Evolutionary conservation across 2,113 vertebrate genomes (phyloP).

Genomic region (Pangasianodon hypophthalmus): DNA sequence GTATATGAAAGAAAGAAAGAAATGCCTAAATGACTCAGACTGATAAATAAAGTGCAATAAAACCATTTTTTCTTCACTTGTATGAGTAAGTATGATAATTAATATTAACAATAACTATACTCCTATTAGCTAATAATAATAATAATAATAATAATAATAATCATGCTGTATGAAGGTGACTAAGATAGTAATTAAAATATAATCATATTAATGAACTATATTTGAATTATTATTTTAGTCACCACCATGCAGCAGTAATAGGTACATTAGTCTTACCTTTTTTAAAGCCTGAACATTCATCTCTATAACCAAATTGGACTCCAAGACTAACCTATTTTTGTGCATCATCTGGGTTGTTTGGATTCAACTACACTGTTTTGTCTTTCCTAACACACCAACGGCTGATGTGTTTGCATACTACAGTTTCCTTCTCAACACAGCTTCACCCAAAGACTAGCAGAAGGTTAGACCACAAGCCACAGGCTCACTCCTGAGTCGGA

Average conservation of each 20-base stretch:
- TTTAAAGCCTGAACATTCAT: background rate
- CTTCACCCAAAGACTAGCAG: constrained; percentile 37
- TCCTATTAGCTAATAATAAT: background rate
- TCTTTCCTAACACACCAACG: background rate
- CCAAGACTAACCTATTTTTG: background rate
- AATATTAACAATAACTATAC: too few relatives aligned
- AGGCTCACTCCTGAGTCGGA: constrained; percentile 56
- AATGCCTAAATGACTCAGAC: background rate
- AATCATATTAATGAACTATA: background rate
- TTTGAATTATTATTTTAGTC: background rate
- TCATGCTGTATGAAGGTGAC: background rate
- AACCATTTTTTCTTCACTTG: background rate
- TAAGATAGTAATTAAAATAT: background rate
- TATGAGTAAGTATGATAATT: background rate
- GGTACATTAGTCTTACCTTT: background rate
- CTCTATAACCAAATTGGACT: background rate
- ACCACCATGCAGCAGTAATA: background rate
- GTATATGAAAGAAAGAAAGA: too few relatives aligned
- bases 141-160: background rate
- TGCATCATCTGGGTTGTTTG: background rate
- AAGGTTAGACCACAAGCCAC: constrained; percentile 60
- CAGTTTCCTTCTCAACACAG: constrained; percentile 24
- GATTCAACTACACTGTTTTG: background rate
- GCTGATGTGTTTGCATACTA: constrained; percentile 1
- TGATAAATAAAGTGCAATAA: background rate